Evolutionary conservation across 2,113 vertebrate species (phyloP), one percentile per base, ranked within the genome.

Genomic region (Hydrochoerus hydrochaeris): DNA sequence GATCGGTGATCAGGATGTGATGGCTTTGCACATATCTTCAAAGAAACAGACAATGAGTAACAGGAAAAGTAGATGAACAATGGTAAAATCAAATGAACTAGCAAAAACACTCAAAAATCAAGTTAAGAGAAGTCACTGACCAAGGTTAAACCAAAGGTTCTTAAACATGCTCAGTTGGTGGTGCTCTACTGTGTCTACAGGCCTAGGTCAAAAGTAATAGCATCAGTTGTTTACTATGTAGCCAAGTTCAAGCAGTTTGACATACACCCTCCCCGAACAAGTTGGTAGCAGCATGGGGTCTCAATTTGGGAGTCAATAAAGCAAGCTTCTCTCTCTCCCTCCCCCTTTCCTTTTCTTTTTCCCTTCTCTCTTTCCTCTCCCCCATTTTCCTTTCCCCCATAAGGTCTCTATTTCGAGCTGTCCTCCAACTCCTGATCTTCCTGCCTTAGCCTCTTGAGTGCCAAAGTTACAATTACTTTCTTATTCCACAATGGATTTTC

Each of bases 271-370:
- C 3, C 5, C 54, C 41, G 8, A 63, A 52, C 16, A n/a, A 32
- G 5, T 7, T 6, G 12, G 30, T 41, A 5, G 10, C 0, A 24
- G 46, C 7, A 13, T 0, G 19, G 46, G 54, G 13, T 41, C 30
- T 24, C 54, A n/a, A 35, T 26, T 30, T 71, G 16, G 38, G 10
- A 24, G 9, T 38, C 19, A 77, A 71, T 1, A 46, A 28, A 41
- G 35, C 41, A 20, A 26, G 1, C 2, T 13, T 38, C 35, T 20
- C 2, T 20, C 2, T n/a, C 67, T 38, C 13, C 26, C 32, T n/a
- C 2, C 10, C 67, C 9, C 67, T 7, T 7, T 46, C 10, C 67
- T 52, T 52, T 52, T 52, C 71, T 10, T 13, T 11, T 8, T 10
- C 10, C 22, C 46, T 46, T 46, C n/a, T n/a, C n/a, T n/a, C n/a